These are phyloP conservation scores for Anoplophora glabripennis DNA, from an alignment of 1,140 invertebrate genomes.

Conservation along the genomic window DNA sequence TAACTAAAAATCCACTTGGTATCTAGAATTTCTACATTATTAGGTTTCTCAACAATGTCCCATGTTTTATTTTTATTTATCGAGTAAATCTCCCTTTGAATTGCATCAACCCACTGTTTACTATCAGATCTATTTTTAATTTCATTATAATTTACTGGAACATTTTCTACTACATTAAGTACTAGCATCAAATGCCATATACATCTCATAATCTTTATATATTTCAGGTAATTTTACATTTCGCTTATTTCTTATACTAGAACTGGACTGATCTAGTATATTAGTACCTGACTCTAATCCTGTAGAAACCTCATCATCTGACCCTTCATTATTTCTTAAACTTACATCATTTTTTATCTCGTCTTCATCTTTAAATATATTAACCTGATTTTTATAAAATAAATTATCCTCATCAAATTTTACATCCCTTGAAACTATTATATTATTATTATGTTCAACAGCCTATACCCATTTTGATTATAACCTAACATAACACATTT, in stretches of 20 bases:
- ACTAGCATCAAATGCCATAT: constrained; percentile 21
- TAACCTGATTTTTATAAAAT: constrained; percentile 12
- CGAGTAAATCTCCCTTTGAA: constrained; percentile 42
- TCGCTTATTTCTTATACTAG: constrained; percentile 9
- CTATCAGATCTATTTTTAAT: constrained; percentile 38
- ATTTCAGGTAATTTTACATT: constrained; percentile 15
- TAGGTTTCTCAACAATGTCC: constrained; percentile 36
- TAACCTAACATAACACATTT: constrained; percentile 31
- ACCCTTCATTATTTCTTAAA: neutral
- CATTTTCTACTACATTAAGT: constrained; percentile 23
- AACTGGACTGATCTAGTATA: neutral
- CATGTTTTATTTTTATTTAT: constrained; percentile 46
- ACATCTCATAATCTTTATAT: constrained; percentile 21
- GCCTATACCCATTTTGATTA: constrained; percentile 11
- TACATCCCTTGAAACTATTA: constrained; percentile 16
- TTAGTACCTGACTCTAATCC: neutral
- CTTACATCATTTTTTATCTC: neutral
- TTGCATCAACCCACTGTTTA: constrained; percentile 44
- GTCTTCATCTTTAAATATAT: constrained; percentile 1
- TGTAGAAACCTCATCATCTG: neutral
- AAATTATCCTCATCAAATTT: constrained; percentile 22
- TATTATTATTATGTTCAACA: constrained; percentile 16
- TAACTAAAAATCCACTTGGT: constrained; percentile 47
- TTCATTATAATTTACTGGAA: constrained; percentile 26
- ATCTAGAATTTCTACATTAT: constrained; percentile 36